phyloP scores from a whole-genome alignment of 2,797 vertebrate genomes.

The Thripadectes ignobilis region DNA sequence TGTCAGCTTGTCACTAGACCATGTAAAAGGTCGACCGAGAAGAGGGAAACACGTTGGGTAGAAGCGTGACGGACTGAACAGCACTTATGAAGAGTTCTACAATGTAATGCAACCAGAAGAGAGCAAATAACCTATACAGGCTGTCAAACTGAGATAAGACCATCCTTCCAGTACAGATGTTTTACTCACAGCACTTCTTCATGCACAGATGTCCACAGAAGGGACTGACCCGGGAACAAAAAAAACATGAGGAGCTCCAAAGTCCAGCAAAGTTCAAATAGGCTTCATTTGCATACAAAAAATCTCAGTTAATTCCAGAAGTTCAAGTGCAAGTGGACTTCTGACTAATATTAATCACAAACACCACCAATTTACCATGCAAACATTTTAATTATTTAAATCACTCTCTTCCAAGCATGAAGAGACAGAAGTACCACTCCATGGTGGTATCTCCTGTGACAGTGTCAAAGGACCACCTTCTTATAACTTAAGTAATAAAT shows the following conservation, averaged over 20 bases:
- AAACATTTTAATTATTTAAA: slow-evolving; percentile 35
- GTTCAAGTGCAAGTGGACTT: neutral
- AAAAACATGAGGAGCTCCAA: neutral
- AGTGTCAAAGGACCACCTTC: neutral
- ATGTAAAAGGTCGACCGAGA: neutral
- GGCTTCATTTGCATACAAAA: neutral
- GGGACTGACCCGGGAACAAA: neutral
- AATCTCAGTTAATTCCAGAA: neutral
- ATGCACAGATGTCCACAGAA: neutral
- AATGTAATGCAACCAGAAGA: neutral
- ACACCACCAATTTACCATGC: neutral
- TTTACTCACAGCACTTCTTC: neutral
- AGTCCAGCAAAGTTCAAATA: neutral
- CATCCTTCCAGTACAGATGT: neutral
- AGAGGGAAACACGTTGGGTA: neutral
- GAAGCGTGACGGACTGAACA: neutral
- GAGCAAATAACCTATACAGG: neutral
- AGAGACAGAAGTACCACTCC: slow-evolving; percentile 3
- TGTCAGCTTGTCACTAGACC: neutral
- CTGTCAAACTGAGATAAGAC: neutral
- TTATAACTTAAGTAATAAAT: neutral
- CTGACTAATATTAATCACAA: neutral
- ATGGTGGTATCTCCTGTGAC: neutral
- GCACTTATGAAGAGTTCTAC: neutral
- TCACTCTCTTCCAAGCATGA: neutral